Percentiles rank a stretch among this genome's conserved stretches.
These are phyloP conservation scores for Chloebia gouldiae DNA, from an alignment of 2,113 vertebrate genomes.

Conservation along the genomic window DNA sequence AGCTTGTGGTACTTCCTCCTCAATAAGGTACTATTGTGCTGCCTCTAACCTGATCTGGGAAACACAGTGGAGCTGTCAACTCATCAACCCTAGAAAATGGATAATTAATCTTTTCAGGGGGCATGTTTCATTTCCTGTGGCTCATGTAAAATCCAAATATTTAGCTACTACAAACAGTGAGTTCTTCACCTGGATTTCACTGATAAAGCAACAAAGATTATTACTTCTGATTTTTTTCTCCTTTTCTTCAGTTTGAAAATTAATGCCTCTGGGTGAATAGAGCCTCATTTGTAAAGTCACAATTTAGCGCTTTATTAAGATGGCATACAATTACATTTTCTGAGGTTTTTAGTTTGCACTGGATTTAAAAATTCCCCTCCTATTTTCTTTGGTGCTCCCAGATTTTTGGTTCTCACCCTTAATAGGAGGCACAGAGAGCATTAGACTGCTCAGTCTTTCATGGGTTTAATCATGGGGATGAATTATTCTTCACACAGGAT, in stretches of 20 bases:
- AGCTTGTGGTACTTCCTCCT: conserved; percentile 51
- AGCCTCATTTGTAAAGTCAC: neutral
- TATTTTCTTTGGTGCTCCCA: neutral
- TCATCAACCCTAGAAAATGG: conserved; percentile 59
- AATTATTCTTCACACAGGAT: neutral
- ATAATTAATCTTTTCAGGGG: conserved; percentile 64
- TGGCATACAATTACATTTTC: neutral
- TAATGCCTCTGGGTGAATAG: neutral
- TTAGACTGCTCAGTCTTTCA: neutral
- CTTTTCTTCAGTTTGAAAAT: neutral
- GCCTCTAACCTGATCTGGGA: conserved; percentile 52
- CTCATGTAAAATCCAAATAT: conserved; percentile 61
- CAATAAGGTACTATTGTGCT: conserved; percentile 60
- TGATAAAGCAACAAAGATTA: conserved; percentile 43
- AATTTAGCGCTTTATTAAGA: neutral
- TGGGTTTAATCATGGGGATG: neutral
- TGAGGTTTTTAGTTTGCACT: neutral
- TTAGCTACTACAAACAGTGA: conserved; percentile 46
- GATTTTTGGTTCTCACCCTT: neutral
- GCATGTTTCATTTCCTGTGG: conserved; percentile 65
- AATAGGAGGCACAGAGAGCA: neutral
- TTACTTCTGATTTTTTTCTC: neutral
- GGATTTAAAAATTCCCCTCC: neutral
- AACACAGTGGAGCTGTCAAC: conserved; percentile 60
- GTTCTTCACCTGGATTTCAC: conserved; percentile 42